Evolutionary conservation across 2,113 vertebrate genomes (phyloP).

Genomic region (Mobula hypostoma): DNA sequence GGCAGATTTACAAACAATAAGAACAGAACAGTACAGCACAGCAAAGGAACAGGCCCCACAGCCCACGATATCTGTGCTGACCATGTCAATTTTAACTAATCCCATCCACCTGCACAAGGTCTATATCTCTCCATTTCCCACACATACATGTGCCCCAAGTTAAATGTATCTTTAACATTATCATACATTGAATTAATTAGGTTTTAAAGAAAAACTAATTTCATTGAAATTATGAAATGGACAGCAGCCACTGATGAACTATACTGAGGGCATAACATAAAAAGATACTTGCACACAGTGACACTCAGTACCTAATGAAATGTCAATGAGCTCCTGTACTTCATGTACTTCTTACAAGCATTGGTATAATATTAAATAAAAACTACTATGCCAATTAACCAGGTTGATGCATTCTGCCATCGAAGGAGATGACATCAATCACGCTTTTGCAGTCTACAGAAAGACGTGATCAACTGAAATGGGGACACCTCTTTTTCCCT

Average conservation of each 20-base stretch:
- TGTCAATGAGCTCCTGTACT: not conserved
- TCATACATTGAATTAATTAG: not conserved
- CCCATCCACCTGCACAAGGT: too few relatives aligned
- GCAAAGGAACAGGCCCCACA: too few relatives aligned
- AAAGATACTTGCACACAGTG: not conserved
- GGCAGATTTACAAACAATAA: not conserved
- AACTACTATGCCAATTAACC: not conserved
- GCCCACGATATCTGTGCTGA: too few relatives aligned
- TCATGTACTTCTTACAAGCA: not conserved
- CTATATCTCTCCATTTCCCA: too few relatives aligned
- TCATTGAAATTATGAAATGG: not conserved
- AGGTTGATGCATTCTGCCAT: not conserved
- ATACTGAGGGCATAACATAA: not conserved
- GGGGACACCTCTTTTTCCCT: too few relatives aligned
- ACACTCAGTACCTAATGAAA: not conserved
- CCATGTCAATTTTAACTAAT: too few relatives aligned
- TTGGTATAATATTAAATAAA: not conserved
- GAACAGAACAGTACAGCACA: not conserved
- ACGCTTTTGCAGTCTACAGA: not conserved
- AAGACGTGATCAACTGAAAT: too few relatives aligned
- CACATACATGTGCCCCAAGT: not conserved
- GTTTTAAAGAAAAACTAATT: not conserved
- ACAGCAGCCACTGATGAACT: not conserved
- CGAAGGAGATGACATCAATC: not conserved
- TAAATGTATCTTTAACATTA: too few relatives aligned